phyloP scores from a whole-genome alignment of 2,113 vertebrate genomes.

The human region GRCh38 chr4:134766501-134767000 shows the following conservation, averaged over 20 bases:
- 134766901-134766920: background rate
- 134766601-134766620: background rate
- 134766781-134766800: background rate
- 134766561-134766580: background rate
- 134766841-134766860: too few relatives aligned
- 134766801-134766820: background rate
- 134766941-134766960: background rate
- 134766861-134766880: background rate
- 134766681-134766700: background rate
- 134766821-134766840: background rate
- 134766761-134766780: background rate
- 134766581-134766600: background rate
- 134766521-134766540: background rate
- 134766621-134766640: background rate
- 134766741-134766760: background rate
- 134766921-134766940: background rate
- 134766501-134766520: background rate
- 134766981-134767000: background rate
- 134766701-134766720: background rate
- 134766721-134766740: background rate
- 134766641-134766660: background rate
- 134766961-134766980: background rate
- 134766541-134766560: background rate
- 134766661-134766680: background rate
- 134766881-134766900: background rate